Percentiles rank a stretch among this genome's conserved stretches.
Conservation (phyloP, 1,140 invertebrate genomes). For the Rhopalosiphum maidis region DNA sequence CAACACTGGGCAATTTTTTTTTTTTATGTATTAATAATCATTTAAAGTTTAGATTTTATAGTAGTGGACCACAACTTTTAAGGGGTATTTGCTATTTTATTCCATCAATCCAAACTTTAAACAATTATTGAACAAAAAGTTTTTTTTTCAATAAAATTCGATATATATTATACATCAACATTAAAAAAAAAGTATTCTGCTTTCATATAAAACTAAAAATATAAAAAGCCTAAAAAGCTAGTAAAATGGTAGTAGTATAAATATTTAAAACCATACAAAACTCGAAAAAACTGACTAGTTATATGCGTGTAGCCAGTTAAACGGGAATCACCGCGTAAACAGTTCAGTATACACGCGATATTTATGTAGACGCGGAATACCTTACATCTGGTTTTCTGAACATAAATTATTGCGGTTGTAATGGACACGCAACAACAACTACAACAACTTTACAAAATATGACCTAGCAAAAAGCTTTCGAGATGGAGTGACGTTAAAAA, state of each 20-base stretch:
- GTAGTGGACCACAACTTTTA: background rate
- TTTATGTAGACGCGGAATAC: background rate
- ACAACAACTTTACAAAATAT: background rate
- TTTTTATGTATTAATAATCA: background rate
- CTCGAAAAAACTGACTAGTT: background rate
- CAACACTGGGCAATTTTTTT: background rate
- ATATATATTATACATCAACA: background rate
- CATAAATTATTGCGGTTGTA: background rate
- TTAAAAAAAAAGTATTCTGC: background rate
- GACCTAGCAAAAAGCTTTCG: background rate
- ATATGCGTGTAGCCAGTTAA: background rate
- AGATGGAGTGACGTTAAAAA: background rate
- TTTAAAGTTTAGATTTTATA: constrained; percentile 1
- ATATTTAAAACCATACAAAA: background rate
- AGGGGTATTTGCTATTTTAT: background rate
- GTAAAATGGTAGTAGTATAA: background rate
- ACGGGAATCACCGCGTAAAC: background rate
- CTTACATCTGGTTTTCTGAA: background rate
- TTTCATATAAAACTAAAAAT: background rate
- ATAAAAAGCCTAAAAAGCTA: background rate
- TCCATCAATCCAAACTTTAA: background rate
- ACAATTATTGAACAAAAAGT: background rate
- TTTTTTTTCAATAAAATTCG: background rate
- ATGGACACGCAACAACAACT: background rate
- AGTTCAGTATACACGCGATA: background rate